Evolutionary conservation across 2,113 vertebrate genomes (phyloP), one percentile per base, ranked within the genome.

Genomic region (Psittacula cyanocephala): DNA sequence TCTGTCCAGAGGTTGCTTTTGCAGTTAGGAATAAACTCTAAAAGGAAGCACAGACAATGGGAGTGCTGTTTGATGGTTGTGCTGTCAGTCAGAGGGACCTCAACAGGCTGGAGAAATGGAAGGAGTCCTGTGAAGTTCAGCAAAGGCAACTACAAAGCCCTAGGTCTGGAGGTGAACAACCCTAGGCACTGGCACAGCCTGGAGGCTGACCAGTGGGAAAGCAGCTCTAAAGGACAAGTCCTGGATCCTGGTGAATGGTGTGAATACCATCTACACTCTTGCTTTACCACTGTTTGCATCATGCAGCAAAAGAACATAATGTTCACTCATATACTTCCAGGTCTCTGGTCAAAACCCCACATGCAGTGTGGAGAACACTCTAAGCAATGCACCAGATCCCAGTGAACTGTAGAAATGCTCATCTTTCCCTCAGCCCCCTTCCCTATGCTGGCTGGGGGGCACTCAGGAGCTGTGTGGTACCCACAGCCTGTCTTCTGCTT

Each of bases 21-120:
- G 49, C 15, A 82, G 43, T 13, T 44, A 18, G 31, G 67, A 85
- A 79, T 11, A 52, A 88, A 62, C 10, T 68, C 43, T 7, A 3
- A 12, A 49, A 27, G 44, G n/a, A 69, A 79, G 35, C 0, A 1
- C 28, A 12, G 25, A 55, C 0, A 2, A 44, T 5, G 14, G 11
- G n/a, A 69, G 22, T 24, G 16, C 23, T 17, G 71, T 39, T 31
- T 50, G 37, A 18, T 5, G 33, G n/a, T 1, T 64, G n/a, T 37
- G 50, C 37, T 79, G 74, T 50, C 10, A 14, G 15, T 8, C 35
- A 70, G 35, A 52, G 43, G 39, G 4, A 29, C 8, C 55, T 33
- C 44, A 27, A 20, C 20, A 29, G 39, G 39, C 37, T 64, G 39
- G 23, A 55, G 28, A 31, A 85, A 50, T 1, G 27, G 18, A 4